Percentiles rank a stretch among this genome's conserved stretches.
These are phyloP conservation scores for Mobula birostris DNA, from an alignment of 2,113 vertebrate species.

Conservation along the genomic window DNA sequence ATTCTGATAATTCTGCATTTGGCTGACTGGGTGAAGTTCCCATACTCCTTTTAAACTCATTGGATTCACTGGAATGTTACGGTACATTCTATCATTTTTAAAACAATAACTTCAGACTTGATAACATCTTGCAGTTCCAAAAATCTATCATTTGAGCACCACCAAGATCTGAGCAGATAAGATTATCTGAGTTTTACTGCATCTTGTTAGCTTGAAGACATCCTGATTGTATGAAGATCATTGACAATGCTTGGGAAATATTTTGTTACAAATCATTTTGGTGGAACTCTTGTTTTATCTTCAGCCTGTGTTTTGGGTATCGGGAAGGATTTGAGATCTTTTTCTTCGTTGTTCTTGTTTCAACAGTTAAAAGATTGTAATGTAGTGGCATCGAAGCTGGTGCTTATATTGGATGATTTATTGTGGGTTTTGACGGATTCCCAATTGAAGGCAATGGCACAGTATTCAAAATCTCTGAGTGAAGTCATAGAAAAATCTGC, in stretches of 20 bases:
- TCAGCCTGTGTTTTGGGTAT: neutral
- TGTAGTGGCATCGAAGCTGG: conserved; percentile 88
- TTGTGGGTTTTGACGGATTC: conserved; percentile 98
- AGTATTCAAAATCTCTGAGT: conserved; percentile 95
- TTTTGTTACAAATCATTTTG: neutral
- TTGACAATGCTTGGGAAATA: neutral
- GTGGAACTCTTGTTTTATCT: neutral
- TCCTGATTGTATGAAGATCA: neutral
- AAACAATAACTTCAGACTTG: no score
- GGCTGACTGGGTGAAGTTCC: no score
- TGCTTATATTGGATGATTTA: conserved; percentile 89
- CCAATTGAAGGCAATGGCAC: conserved; percentile 96
- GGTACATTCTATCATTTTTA: no score
- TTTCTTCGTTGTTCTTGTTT: conserved; percentile 37
- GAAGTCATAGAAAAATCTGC: conserved; percentile 96
- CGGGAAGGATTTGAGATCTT: conserved; percentile 29
- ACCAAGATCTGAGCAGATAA: no score
- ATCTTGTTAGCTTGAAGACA: no score
- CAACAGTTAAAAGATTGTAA: conserved; percentile 89
- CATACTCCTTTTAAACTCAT: no score
- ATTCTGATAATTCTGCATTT: no score
- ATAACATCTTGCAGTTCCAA: no score
- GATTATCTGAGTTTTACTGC: no score
- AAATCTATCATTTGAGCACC: no score
- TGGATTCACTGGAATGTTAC: no score